Percentiles rank a stretch among this genome's conserved stretches.
These are phyloP conservation scores for Cinclus cinclus DNA, from an alignment of 2,113 vertebrate species.

Conservation along the genomic window DNA sequence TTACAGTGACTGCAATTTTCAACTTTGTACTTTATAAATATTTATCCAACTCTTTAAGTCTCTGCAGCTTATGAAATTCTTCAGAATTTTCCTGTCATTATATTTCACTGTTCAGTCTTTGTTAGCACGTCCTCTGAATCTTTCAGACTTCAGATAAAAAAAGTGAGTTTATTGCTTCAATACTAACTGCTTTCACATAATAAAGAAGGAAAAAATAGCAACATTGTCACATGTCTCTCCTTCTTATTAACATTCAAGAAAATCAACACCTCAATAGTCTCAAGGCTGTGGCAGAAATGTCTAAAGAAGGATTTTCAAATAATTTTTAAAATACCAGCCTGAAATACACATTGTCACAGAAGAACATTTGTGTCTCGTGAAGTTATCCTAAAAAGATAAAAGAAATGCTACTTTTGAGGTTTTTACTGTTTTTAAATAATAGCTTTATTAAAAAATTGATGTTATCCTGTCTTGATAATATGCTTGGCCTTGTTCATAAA, in stretches of 20 bases:
- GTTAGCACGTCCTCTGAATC: not conserved
- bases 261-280: not conserved
- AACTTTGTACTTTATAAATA: slow-evolving; percentile 44
- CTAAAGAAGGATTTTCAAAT: not conserved
- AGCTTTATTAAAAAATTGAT: not conserved
- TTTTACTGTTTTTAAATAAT: not conserved
- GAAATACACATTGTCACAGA: not conserved
- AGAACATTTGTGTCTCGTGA: not conserved
- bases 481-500: not conserved
- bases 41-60: slow-evolving; percentile 28
- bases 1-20: slow-evolving; percentile 15
- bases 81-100: not conserved
- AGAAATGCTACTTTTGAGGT: not conserved
- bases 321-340: not conserved
- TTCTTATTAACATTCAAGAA: not conserved
- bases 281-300: not conserved
- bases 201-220: not conserved
- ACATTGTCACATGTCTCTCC: not conserved
- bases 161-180: not conserved
- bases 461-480: not conserved
- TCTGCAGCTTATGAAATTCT: not conserved
- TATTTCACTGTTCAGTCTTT: not conserved
- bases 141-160: not conserved
- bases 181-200: not conserved
- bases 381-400: not conserved